A percentile compares a stretch with the other conserved stretches of the same genome.
These are phyloP conservation scores for Neria commutata DNA, from an alignment of 2,888 invertebrate species.

Conservation along the genomic window DNA sequence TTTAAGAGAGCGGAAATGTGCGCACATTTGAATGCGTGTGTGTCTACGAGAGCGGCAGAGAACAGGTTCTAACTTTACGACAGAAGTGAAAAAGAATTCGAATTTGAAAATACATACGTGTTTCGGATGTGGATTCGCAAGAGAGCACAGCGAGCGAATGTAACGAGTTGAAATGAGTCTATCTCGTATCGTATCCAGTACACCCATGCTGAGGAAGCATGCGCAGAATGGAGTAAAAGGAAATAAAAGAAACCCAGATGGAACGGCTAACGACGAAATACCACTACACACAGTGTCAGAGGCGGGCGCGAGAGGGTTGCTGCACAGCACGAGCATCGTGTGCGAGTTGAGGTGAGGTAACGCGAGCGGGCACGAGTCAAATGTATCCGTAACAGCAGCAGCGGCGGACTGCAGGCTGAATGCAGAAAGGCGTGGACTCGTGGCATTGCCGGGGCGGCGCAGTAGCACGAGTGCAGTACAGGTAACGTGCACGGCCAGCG, in stretches of 20 bases:
- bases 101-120: constrained; percentile 7
- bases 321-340: too few relatives aligned
- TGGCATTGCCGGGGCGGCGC: too few relatives aligned
- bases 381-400: too few relatives aligned
- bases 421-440: too few relatives aligned
- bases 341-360: too few relatives aligned
- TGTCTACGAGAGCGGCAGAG: neutral
- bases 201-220: constrained; percentile 21
- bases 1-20: too few relatives aligned
- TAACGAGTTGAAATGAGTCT: neutral
- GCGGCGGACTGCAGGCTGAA: too few relatives aligned
- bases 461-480: too few relatives aligned
- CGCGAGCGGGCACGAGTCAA: too few relatives aligned
- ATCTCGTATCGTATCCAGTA: constrained; percentile 14
- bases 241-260: neutral
- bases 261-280: constrained; percentile 8
- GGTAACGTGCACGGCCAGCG: too few relatives aligned
- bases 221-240: constrained; percentile 12
- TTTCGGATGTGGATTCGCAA: neutral
- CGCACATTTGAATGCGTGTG: too few relatives aligned
- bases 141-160: neutral
- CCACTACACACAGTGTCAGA: neutral
- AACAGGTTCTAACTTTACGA: neutral
- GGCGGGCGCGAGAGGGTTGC: neutral
- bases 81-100: constrained; percentile 1